Percentiles rank a stretch among this genome's conserved stretches.
Evolutionary conservation across 2,797 vertebrate genomes (phyloP).

Genomic region (Enteromius radiatus): DNA sequence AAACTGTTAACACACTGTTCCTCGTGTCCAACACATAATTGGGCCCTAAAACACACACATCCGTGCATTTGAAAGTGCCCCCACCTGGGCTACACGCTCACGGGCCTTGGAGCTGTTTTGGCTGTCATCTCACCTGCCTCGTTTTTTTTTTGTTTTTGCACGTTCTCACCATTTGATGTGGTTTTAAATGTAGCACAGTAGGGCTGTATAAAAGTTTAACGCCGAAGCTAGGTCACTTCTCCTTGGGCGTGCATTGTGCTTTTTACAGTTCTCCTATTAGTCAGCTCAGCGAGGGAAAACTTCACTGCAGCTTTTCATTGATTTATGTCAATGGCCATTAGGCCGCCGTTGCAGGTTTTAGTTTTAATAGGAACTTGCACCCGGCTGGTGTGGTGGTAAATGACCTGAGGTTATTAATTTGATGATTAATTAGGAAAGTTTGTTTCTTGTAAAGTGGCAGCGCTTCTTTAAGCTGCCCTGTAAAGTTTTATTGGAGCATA

Average conservation of each 20-base stretch:
- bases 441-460: constrained; percentile 80
- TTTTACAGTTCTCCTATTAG: constrained; percentile 78
- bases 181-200: constrained; percentile 58
- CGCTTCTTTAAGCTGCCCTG: constrained; percentile 84
- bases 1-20: constrained; percentile 76
- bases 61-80: constrained; percentile 31
- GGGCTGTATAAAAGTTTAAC: constrained; percentile 72
- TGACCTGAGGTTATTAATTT: constrained; percentile 72
- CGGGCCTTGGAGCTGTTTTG: constrained; percentile 47
- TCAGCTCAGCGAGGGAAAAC: constrained; percentile 68
- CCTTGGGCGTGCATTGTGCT: constrained; percentile 69
- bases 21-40: constrained; percentile 55
- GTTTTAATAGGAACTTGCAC: constrained; percentile 70
- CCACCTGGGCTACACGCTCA: constrained; percentile 10
- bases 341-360: constrained; percentile 62
- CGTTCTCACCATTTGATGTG: constrained; percentile 66
- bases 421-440: constrained; percentile 83
- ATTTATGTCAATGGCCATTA: constrained; percentile 79
- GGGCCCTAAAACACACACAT: constrained; percentile 54
- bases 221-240: constrained; percentile 69
- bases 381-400: constrained; percentile 66
- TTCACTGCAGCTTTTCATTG: constrained; percentile 76
- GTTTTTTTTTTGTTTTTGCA: constrained; percentile 58
- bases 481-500: constrained; percentile 93
- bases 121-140: constrained; percentile 55